These are phyloP conservation scores for Platorchestia sp. DNA, from an alignment of 1,140 invertebrate species.

Conservation along the genomic window DNA sequence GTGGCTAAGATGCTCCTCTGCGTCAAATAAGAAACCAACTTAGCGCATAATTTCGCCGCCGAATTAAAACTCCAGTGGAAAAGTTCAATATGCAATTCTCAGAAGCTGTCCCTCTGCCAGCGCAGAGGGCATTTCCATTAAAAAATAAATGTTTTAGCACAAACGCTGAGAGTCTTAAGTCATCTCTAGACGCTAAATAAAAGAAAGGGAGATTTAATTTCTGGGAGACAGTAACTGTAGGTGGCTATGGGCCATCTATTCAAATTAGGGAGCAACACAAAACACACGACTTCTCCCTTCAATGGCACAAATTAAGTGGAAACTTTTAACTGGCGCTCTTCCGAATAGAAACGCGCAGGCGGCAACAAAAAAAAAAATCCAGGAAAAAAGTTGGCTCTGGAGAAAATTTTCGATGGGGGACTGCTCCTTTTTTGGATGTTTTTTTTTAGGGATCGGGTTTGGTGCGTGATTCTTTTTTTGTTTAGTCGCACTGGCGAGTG, in stretches of 20 bases:
- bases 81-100: not conserved
- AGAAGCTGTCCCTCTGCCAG: not conserved
- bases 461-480: not conserved
- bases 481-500: not conserved
- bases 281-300: slow-evolving; percentile 35
- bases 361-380: not conserved
- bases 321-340: slow-evolving; percentile 46
- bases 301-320: slow-evolving; percentile 54
- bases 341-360: not conserved
- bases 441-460: slow-evolving; percentile 12
- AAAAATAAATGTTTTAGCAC: not conserved
- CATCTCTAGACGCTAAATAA: not conserved
- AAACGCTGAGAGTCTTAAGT: not conserved
- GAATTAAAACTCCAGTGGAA: not conserved
- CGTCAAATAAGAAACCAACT: not conserved
- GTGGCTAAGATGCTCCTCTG: too few relatives aligned
- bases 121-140: not conserved
- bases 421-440: not conserved
- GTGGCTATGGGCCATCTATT: slow-evolving; percentile 48
- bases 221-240: not conserved
- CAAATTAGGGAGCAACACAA: slow-evolving; percentile 17
- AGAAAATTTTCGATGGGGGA: slow-evolving; percentile 40
- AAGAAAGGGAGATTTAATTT: not conserved
- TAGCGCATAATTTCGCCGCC: not conserved
- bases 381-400: not conserved